phyloP scores from a whole-genome alignment of 2,113 vertebrate species.

The Ophiodon elongatus region DNA sequence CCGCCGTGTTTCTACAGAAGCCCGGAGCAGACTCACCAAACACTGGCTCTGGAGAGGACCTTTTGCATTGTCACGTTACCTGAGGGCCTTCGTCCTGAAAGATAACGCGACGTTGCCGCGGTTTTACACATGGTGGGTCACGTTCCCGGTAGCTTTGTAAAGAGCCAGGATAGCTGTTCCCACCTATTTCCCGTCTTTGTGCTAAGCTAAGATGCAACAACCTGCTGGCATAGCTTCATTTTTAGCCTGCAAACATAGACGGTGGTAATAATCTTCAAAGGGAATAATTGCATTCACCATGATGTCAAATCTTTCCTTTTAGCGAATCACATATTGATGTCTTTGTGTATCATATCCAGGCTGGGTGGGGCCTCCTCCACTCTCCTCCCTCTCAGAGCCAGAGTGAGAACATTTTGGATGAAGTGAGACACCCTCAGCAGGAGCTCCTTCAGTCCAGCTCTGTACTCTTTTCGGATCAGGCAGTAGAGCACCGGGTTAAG shows the following conservation, averaged over 20 bases:
- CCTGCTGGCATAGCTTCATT: neutral
- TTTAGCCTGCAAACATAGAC: neutral
- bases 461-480: constrained; percentile 85
- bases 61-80: too few species aligned
- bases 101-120: too few species aligned
- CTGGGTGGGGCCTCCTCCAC: constrained; percentile 72
- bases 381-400: constrained; percentile 69
- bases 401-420: constrained; percentile 58
- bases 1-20: neutral
- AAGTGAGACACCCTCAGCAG: constrained; percentile 77
- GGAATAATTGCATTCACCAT: neutral
- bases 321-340: constrained; percentile 63
- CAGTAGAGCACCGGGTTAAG: constrained; percentile 89
- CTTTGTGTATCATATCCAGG: constrained; percentile 72
- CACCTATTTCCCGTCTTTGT: neutral
- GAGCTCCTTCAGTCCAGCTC: constrained; percentile 80
- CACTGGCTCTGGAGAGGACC: too few species aligned
- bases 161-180: neutral
- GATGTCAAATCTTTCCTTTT: neutral
- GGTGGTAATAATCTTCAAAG: neutral
- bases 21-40: too few species aligned
- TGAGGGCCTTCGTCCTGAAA: too few species aligned
- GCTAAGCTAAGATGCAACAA: neutral
- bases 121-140: too few species aligned
- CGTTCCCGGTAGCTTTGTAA: neutral